phyloP scores from a whole-genome alignment of 2,888 invertebrate species.

The Oscheius sp. region DNA sequence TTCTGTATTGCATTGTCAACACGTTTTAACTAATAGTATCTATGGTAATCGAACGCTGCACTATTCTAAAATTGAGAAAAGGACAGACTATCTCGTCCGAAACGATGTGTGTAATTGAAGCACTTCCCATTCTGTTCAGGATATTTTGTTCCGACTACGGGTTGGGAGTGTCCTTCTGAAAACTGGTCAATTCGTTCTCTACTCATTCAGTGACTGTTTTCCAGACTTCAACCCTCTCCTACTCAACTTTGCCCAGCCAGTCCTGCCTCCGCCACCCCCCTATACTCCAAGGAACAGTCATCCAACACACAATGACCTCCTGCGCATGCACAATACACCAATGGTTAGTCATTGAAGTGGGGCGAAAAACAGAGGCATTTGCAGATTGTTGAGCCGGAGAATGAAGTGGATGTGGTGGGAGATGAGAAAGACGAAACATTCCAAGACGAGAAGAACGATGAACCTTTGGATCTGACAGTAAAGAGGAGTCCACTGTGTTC shows the following conservation, averaged over 20 bases:
- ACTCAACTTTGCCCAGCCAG: conserved; percentile 1
- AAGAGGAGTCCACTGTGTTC: conserved; percentile 38
- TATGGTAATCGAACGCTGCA: no score
- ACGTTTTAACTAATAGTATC: no score
- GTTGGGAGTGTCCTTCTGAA: no score
- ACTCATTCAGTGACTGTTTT: not conserved
- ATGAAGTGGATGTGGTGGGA: conserved; percentile 55
- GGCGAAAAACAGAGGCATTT: not conserved
- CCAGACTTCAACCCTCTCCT: conserved; percentile 29
- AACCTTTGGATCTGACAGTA: conserved; percentile 46
- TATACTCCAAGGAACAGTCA: conserved; percentile 30
- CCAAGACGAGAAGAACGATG: conserved; percentile 16
- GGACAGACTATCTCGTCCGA: no score
- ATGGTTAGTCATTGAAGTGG: conserved; percentile 25
- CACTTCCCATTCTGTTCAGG: no score
- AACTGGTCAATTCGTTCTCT: no score
- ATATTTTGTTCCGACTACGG: no score
- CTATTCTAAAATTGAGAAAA: no score
- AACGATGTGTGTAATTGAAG: no score
- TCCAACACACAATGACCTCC: conserved; percentile 27
- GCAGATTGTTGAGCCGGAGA: conserved; percentile 41
- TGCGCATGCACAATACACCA: conserved; percentile 37
- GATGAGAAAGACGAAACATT: conserved; percentile 39
- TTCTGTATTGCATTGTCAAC: no score
- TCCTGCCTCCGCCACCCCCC: conserved; percentile 30